A percentile compares a stretch with the other conserved stretches of the same genome.
Conservation (phyloP, 2,797 vertebrate species). For the Oreortyx pictus region DNA sequence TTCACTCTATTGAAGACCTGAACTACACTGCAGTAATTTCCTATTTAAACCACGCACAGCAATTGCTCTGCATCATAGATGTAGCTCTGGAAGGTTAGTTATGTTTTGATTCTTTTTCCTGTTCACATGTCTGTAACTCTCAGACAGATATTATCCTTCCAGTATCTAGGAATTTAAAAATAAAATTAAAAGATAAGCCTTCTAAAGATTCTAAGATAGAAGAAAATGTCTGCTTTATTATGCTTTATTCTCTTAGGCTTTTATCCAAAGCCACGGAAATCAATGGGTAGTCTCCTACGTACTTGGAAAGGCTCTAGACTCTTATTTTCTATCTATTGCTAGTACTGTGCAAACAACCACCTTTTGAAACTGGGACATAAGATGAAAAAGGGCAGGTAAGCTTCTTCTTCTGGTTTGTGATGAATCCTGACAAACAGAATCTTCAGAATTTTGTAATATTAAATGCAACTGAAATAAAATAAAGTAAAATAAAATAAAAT, state of each 20-base stretch:
- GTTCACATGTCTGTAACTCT: not conserved
- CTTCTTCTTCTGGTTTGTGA: not conserved
- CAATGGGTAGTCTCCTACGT: not conserved
- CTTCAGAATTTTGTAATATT: not conserved
- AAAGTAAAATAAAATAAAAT: not conserved
- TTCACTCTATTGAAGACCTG: not conserved
- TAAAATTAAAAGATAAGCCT: not conserved
- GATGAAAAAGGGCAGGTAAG: not conserved
- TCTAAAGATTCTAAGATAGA: conserved; percentile 14
- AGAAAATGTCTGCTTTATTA: not conserved
- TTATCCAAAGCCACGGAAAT: not conserved
- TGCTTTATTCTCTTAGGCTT: not conserved
- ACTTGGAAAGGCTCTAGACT: not conserved
- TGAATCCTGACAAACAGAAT: not conserved
- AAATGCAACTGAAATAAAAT: not conserved
- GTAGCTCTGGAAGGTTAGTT: not conserved
- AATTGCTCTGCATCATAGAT: not conserved
- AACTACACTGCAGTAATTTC: not conserved
- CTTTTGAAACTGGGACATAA: not conserved
- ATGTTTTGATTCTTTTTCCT: not conserved
- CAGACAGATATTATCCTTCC: conserved; percentile 7
- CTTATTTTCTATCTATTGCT: not conserved
- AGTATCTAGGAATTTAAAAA: conserved; percentile 1
- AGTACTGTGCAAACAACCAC: not conserved
- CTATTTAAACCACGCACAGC: not conserved